A percentile compares a stretch with the other conserved stretches of the same genome.
Conservation (phyloP, 2,888 invertebrate genomes). For the Cynaeus angustus region DNA sequence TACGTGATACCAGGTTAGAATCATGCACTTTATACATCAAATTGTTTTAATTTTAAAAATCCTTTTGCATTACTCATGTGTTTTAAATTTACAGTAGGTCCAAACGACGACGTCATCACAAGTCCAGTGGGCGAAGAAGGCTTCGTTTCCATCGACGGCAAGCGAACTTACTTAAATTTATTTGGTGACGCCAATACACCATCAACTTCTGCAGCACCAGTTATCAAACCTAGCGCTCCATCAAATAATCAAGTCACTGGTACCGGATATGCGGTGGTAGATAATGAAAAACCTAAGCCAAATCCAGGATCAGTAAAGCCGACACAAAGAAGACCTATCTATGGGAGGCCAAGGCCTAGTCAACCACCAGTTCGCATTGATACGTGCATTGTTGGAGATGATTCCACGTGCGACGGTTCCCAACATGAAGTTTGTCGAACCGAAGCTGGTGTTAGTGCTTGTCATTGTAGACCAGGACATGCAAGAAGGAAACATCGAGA, state of each 20-base stretch:
- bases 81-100: slow-evolving; percentile 18
- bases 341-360: slow-evolving; percentile 73
- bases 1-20: slow-evolving; percentile 73
- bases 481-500: slow-evolving; percentile 83
- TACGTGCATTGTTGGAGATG: slow-evolving; percentile 95
- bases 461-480: slow-evolving; percentile 88
- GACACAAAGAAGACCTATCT: slow-evolving; percentile 74
- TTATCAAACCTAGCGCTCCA: slow-evolving; percentile 66
- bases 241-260: slow-evolving; percentile 72
- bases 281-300: slow-evolving; percentile 71
- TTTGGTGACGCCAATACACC: slow-evolving; percentile 79
- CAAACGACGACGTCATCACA: slow-evolving; percentile 81
- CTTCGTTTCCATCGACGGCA: slow-evolving; percentile 93
- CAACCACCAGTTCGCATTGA: slow-evolving; percentile 88
- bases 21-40: no score
- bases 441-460: slow-evolving; percentile 90
- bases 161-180: slow-evolving; percentile 89
- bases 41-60: slow-evolving; percentile 26
- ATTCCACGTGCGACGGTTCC: slow-evolving; percentile 90
- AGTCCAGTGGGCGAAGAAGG: slow-evolving; percentile 87
- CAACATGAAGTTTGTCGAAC: slow-evolving; percentile 92
- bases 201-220: slow-evolving; percentile 60
- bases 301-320: slow-evolving; percentile 66
- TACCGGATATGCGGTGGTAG: slow-evolving; percentile 80
- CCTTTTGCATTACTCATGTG: not conserved